Evolutionary conservation across 2,888 invertebrate genomes (phyloP), one percentile per base, ranked within the genome.

Genomic region (Tinea semifulvella): DNA sequence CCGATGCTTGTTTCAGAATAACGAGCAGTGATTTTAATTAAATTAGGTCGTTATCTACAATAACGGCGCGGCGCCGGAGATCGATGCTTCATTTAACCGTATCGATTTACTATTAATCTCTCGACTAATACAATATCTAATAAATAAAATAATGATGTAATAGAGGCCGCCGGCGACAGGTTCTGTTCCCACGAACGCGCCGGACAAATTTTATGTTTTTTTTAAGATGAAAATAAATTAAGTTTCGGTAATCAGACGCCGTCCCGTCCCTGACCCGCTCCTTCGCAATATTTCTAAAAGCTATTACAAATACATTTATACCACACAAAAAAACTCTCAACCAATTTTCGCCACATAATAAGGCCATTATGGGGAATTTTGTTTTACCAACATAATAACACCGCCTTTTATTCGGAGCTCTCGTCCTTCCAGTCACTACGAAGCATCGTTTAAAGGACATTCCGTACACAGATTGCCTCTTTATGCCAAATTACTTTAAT

Each of bases 331-430:
- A 77, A 79, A 64, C 67, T 77, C 72, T 74, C 68, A 70, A 63
- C 69, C 80, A 80, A 80, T 80, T 80, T 80, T 79, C 80, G 80
- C 80, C 79, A 79, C 72, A 77, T 80, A 80, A 80, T 80, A 71
- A 79, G 79, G 73, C 79, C 70, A 80, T 80, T 80, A 80, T 70
- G 72, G 69, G 63, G 79, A 75, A 80, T 80, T 80, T 74, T 76
- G 76, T 79, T 80, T 79, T 77, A 80, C 79, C 76, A 79, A 80
- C 79, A 79, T 79, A 79, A 80, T 80, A 80, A 71, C 75, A 63
- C 74, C 72, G 76, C 65, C 76, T 71, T 72, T 76, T 75, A 77
- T 77, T 72, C 75, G 60, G 58, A 70, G 67, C 65, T 69, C 71
- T 68, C 58, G 59, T 62, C 65, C 59, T 66, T 17, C 60, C 63